Conservation (phyloP, 2,797 vertebrate genomes). For the Falco rusticolus region DNA sequence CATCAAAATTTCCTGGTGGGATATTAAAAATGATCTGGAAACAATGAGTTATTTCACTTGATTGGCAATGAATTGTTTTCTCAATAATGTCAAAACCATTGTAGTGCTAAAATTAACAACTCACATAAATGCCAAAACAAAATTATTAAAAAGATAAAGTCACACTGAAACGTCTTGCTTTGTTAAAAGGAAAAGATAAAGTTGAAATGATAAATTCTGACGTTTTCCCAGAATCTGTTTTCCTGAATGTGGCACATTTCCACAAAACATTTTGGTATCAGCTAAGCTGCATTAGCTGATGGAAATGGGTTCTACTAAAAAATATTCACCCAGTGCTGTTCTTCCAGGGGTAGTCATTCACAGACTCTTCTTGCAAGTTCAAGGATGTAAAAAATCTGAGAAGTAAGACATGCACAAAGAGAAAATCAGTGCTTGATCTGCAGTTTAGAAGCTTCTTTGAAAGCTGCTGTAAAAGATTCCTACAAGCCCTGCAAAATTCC, state of each 20-base stretch:
- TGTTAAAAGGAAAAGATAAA: neutral
- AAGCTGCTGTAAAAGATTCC: neutral
- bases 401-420: neutral
- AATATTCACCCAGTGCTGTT: neutral
- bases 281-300: neutral
- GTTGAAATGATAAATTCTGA: neutral
- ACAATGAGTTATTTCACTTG: neutral
- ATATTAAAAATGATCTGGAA: neutral
- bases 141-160: neutral
- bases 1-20: conserved; percentile 8
- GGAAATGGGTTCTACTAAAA: neutral
- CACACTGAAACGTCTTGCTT: neutral
- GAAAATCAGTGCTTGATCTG: neutral
- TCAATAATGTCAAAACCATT: neutral
- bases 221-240: neutral
- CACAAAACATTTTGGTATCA: neutral
- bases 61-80: conserved; percentile 1
- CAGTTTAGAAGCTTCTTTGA: neutral
- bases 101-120: neutral
- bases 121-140: neutral
- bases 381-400: neutral
- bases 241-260: neutral
- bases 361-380: neutral
- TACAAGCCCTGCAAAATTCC: neutral
- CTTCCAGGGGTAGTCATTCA: neutral